Base-by-base conservation (phyloP, 1,140 invertebrate genomes). In the Oncopodura yosiiana region DNA sequence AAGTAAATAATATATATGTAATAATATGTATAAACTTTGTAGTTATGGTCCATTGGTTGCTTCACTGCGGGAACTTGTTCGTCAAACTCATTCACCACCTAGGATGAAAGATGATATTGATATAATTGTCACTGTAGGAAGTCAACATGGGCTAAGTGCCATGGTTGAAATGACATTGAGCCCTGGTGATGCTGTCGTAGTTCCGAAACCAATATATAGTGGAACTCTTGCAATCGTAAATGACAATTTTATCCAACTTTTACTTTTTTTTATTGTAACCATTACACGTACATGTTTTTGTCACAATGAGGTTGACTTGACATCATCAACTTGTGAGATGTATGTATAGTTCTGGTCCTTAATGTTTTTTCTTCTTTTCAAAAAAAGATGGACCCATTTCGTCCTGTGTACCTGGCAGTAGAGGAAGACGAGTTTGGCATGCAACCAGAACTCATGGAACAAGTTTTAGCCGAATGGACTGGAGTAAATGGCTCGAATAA, bases 81-180 rank as follows among this genome's bases (percentile, higher is more conserved):
- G 75, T 46, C 72, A 71, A 49, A 66, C 79, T 41, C 84, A 87
- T 65, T 72, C 77, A 3, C 81, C 83, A 2, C 82, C 83, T 11
- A 70, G 75, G 3, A 78, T 78, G 72, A n/a, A n/a, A n/a, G 70
- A 75, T 16, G 71, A 75, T 1, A 72, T 73, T 1, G 79, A 82
- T 48, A 65, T 84, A 5, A 67, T 84, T 26, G 72, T 87, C 11
- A 83, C 83, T 1, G 76, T 77, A 56, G 86, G 85, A 11, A 77
- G 79, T 44, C 84, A 86, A 69, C 83, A 86, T 71, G 84, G 81
- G 11, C 75, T 87, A 53, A 82, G 81, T 68, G 82, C 84, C 69
- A 75, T 77, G 49, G 69, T 84, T 2, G 81, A 85, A 58, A 75
- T 84, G 69, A 71, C 81, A 41, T 64, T 83, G 49, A 71, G 77